Evolutionary conservation across 64 coral and sea anemone genomes (phyloP).

Genomic region (Montipora sp.): DNA sequence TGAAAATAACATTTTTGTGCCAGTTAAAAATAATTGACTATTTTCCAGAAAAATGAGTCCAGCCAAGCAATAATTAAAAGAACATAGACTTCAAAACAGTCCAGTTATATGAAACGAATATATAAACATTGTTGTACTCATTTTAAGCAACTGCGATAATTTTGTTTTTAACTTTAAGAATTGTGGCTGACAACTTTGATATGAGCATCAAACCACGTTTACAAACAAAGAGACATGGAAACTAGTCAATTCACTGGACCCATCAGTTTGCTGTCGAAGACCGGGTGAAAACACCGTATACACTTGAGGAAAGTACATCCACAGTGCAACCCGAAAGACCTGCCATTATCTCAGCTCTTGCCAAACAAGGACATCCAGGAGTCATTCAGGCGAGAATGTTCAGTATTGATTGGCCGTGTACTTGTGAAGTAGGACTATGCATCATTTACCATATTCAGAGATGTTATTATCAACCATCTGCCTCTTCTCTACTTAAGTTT

Average conservation of each 20-base stretch:
- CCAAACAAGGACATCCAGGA: constrained; percentile 48
- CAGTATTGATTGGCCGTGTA: constrained; percentile 55
- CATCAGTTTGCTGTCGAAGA: constrained; percentile 55
- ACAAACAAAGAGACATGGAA: constrained; percentile 41
- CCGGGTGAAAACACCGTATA: constrained; percentile 9
- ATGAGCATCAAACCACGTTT: constrained; percentile 25
- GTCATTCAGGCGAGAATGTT: constrained; percentile 55
- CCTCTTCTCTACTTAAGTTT: constrained; percentile 32
- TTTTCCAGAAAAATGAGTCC: too few species aligned
- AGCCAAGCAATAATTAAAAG: too few species aligned
- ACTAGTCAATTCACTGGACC: constrained; percentile 63
- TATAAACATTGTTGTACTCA: too few species aligned
- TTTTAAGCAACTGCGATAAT: too few species aligned
- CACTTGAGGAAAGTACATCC: constrained; percentile 13
- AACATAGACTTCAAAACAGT: too few species aligned
- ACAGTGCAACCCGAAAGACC: constrained; percentile 55
- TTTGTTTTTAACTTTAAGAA: constrained; percentile 8
- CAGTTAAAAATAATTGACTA: too few species aligned
- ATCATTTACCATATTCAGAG: constrained; percentile 49
- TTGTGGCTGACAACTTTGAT: constrained; percentile 65
- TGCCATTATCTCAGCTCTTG: constrained; percentile 28
- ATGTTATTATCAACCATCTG: constrained; percentile 60
- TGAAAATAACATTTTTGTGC: too few species aligned
- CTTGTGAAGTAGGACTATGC: constrained; percentile 23
- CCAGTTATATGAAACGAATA: too few species aligned